Evolutionary conservation across 2,888 invertebrate species (phyloP), one percentile per base, ranked within the genome.

Genomic region (Archips crataeganus): DNA sequence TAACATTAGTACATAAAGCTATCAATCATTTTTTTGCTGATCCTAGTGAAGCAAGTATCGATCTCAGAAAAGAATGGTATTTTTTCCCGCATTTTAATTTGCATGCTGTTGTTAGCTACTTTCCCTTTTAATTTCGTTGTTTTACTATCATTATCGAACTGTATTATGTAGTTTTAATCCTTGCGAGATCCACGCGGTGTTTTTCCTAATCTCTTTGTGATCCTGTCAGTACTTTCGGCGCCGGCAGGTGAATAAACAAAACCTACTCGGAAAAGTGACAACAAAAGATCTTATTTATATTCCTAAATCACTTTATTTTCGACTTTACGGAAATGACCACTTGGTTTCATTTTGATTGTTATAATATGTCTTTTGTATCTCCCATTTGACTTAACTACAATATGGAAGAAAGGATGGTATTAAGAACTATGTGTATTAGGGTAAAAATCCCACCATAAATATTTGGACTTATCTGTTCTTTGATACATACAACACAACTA

Each of bases 1-100:
- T 96, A 95, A 94, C 88, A 77, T 39, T 61, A 15, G 60, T 51
- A 61, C 6, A 11, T 61, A 60, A 51, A 59, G 9, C 13, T 66
- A 69, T 65, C 23, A 13, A 57, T 65, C 47, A 70, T 51, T 23
- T 42, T 60, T 49, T 36, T 34, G 42, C 63, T 61, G 62, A 47
- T 36, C 39, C 39, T 39, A 39, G 39, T 39, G 39, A 39, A 39
- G 23, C 66, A n/a, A 66, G 70, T 70, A 74, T 70, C 74, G 74
- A 74, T 74, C 66, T 66, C 45, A 47, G 47, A 39, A 51, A 23
- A 59, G 51, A 63, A 59, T 74, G 74, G 70, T 74, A 65, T 67
- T 63, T 74, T 68, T 74, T 62, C 71, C 70, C 62, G 64, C 62
- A 74, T 70, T 71, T 74, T 49, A 70, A 62, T 74, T 60, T 65